A percentile compares a stretch with the other conserved stretches of the same genome.
phyloP scores from a whole-genome alignment of 2,888 invertebrate species.

The Ornithoptera priamus region DNA sequence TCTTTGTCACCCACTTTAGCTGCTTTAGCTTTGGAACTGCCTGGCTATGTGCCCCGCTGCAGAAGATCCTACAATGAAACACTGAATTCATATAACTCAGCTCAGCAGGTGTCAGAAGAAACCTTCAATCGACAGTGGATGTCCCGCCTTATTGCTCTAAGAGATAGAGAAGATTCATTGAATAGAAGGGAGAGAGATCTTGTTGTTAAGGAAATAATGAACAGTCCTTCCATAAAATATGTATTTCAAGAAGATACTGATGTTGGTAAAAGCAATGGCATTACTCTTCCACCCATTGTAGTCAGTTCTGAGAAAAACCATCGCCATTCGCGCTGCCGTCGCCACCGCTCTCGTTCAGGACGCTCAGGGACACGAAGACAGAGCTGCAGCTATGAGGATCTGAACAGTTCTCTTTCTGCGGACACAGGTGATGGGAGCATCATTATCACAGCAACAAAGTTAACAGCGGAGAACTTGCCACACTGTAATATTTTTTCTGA shows the following conservation, averaged over 20 bases:
- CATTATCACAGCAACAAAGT: slow-evolving; percentile 75
- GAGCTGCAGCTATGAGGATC: slow-evolving; percentile 74
- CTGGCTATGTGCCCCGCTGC: slow-evolving; percentile 70
- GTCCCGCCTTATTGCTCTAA: slow-evolving; percentile 73
- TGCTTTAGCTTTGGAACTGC: slow-evolving; percentile 71
- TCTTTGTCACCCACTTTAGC: slow-evolving; percentile 69
- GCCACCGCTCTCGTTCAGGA: slow-evolving; percentile 50
- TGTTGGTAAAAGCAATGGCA: slow-evolving; percentile 55
- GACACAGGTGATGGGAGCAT: slow-evolving; percentile 78
- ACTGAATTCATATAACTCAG: slow-evolving; percentile 52
- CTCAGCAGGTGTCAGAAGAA: slow-evolving; percentile 76
- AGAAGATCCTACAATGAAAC: slow-evolving; percentile 56
- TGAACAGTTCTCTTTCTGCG: slow-evolving; percentile 81
- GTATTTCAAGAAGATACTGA: slow-evolving; percentile 46
- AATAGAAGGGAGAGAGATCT: slow-evolving; percentile 74
- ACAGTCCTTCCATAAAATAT: slow-evolving; percentile 60
- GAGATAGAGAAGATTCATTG: slow-evolving; percentile 74
- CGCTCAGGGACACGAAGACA: slow-evolving; percentile 54
- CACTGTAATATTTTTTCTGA: slow-evolving; percentile 69
- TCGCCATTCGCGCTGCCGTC: slow-evolving; percentile 52
- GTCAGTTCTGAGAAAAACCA: slow-evolving; percentile 41
- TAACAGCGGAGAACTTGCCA: slow-evolving; percentile 71
- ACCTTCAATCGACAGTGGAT: slow-evolving; percentile 80
- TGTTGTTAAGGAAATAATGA: slow-evolving; percentile 67
- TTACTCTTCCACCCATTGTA: slow-evolving; percentile 66